Evolutionary conservation across 1,140 invertebrate species (phyloP).

Genomic region (Aphis gossypii): DNA sequence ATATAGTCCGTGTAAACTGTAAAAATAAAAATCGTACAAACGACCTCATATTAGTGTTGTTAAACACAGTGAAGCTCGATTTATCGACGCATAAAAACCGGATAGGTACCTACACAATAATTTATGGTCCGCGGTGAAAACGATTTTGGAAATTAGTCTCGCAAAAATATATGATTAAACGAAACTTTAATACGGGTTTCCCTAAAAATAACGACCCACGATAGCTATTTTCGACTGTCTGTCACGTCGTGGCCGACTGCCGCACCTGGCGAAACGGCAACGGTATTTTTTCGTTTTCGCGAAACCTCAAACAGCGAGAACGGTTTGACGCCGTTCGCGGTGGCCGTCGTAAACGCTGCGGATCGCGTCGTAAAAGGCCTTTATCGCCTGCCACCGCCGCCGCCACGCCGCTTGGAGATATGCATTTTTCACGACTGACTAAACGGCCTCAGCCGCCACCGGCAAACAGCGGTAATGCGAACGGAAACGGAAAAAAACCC

Average conservation of each 20-base stretch:
- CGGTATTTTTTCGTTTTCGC: background rate
- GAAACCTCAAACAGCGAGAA: background rate
- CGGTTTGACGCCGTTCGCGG: background rate
- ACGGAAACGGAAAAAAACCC: conserved; percentile 7
- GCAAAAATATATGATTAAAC: background rate
- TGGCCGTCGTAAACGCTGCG: background rate
- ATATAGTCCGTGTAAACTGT: background rate
- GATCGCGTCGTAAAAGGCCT: background rate
- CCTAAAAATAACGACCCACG: background rate
- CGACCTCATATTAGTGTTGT: background rate
- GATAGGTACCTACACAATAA: background rate
- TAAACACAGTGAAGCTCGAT: background rate
- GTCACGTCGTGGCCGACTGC: background rate
- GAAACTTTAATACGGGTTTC: background rate
- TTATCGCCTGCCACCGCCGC: background rate
- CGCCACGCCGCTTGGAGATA: background rate
- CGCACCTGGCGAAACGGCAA: background rate
- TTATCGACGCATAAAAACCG: background rate
- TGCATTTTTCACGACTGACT: conserved; percentile 13
- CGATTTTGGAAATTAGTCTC: background rate
- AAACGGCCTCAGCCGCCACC: background rate
- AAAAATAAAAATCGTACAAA: background rate
- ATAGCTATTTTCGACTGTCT: background rate
- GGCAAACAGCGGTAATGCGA: background rate
- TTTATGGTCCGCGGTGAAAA: background rate